Evolutionary conservation across 2,888 invertebrate genomes (phyloP), one percentile per base, ranked within the genome.

Genomic region (Lepidocyrtinus sp.): DNA sequence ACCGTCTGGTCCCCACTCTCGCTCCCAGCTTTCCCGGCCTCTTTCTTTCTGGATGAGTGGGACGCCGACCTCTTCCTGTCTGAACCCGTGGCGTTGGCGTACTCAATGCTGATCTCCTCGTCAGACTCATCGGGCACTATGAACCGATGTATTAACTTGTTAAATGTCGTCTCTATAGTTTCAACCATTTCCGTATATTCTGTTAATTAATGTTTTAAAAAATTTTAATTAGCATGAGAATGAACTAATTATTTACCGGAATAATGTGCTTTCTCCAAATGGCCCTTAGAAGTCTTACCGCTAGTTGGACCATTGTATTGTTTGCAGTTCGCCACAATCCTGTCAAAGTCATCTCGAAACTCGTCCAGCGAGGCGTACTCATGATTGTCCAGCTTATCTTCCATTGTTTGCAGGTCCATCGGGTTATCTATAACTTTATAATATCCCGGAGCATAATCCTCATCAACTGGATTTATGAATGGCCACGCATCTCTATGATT

Each of bases 401-500:
- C 96, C 94, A 97, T 96, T 87, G 93, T 93, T 79, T 92, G 92
- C 69, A 97, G 90, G 89, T 96, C 96, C 96, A 97, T 96, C 0
- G 97, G 97, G 85, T 93, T 90, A 70, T 89, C 88, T 71, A 92
- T 91, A 64, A 92, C 90, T 79, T 91, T 90, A 87, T 91, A 92
- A 86, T 92, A 92, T 89, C 95, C 94, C 0, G 97, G 97, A 0
- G 97, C 97, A 88, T 95, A 95, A 87, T 95, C 95, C 88, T 97
- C 96, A 87, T 96, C 95, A 0, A 97, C 97, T 0, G 97, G 95
- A 88, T 96, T 96, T 88, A 95, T 91, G 89, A 98, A 97, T 0
- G 97, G 97, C 97, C 97, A 97, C 0, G 97, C 96, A 88, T 97
- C 96, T 76, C 94, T 93, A 88, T 97, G 96, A 87, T 94, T 93